Percentiles rank a stretch among this genome's conserved stretches.
Conservation (phyloP, 2,888 invertebrate species). For the Seira sanloemensis region DNA sequence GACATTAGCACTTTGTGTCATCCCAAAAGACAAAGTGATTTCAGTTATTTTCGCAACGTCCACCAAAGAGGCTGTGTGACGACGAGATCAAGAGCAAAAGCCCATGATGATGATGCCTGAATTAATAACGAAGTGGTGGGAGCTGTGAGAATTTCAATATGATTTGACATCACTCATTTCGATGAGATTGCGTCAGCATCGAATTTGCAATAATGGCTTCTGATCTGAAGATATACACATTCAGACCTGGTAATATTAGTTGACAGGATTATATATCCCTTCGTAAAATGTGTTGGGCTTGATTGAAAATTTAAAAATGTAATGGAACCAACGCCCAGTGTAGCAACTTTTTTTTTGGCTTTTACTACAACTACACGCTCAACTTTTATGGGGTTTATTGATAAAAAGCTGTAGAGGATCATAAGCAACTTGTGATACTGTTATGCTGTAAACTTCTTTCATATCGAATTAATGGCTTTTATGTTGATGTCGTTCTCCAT, state of each 20-base stretch:
- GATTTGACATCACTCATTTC: not conserved
- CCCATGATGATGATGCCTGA: not conserved
- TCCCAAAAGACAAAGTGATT: no score
- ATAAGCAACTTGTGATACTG: no score
- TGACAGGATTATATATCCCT: not conserved
- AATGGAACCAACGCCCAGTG: conserved; percentile 10
- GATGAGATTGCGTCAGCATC: conserved; percentile 7
- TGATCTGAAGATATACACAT: no score
- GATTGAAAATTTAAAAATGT: conserved; percentile 1
- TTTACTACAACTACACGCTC: no score
- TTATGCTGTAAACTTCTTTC: not conserved
- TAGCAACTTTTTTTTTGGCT: not conserved
- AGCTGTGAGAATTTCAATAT: not conserved
- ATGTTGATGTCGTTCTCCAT: no score
- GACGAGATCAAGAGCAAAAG: not conserved
- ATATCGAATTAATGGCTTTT: not conserved
- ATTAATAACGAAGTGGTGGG: not conserved
- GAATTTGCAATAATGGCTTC: not conserved
- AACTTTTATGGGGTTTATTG: not conserved
- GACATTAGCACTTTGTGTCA: no score
- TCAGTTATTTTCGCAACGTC: no score
- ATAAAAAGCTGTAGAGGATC: not conserved
- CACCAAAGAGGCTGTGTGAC: no score
- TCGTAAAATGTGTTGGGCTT: not conserved
- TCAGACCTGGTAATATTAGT: not conserved